Base-by-base conservation (phyloP, 2,113 vertebrate genomes). In the Grallaria varia region DNA sequence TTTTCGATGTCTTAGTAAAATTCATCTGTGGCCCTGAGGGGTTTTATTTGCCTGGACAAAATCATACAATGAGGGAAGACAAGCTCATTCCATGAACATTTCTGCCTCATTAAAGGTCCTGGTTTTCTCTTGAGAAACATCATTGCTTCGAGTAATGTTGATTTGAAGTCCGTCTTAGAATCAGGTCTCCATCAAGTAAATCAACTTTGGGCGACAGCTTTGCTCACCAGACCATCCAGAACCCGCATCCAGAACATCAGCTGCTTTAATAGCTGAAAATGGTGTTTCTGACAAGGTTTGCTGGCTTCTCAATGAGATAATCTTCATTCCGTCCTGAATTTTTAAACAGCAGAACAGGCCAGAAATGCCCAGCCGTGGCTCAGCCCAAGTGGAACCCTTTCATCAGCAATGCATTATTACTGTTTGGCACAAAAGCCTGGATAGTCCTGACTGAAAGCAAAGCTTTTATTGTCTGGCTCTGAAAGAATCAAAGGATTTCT, bases 401-500 rank as follows among this genome's bases (percentile, higher is more conserved):
- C 23, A 33, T 63, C 55, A 58, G 33, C 30, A 68, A 53, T n/a
- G 27, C 11, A 5, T 62, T 76, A 71, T 69, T 53, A 22, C 24
- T 53, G 12, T 64, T 79, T 73, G 53, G 40, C 78, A 69, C 62
- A 83, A 44, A 55, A 74, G 8, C 18, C 6, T 30, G 37, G 22
- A 19, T 10, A 76, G 50, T n/a, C 31, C 49, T 50, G 44, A 40
- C 31, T 33, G 40, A 45, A 89, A 84, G 40, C 12, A 69, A 72
- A 78, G 31, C 4, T 74, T 67, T 87, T 73, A 72, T 93, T 87
- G 19, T 55, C 82, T 82, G 64, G 9, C 37, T 81, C 64, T 55
- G 42, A 66, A 80, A 83, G 55, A 84, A 94, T 80, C 55, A 63
- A 83, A 77, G 25, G 30, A 68, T 95, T 92, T 77, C 95, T 90